Evolutionary conservation across 2,888 invertebrate genomes (phyloP), one percentile per base, ranked within the genome.

Genomic region (Chrysina gloriosa): DNA sequence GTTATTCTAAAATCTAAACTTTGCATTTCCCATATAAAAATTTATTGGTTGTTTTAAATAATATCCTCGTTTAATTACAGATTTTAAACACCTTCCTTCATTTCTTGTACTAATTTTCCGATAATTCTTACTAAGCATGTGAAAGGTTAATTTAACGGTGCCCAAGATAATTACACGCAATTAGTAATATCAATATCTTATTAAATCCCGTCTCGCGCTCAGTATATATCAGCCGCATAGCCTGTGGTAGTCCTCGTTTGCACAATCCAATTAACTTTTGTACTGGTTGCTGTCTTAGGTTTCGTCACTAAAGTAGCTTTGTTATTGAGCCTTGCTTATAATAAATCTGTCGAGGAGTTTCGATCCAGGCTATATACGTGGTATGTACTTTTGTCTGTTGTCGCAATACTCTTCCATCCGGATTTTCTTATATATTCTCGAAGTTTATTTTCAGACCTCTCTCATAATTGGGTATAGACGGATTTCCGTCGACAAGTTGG

Each of bases 261-360:
- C 19, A 16, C 7, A 16, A 31, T 31, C 31, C n/a, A n/a, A 31
- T 31, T 45, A 21, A 19, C 19, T 45, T 7, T 45, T 45, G 16
- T 16, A 7, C 19, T 45, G 19, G 1, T 7, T 19, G 19, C 19
- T 45, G 19, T 21, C 45, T 45, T 45, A 19, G 19, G 21, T 21
- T 9, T 3, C 14, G 42, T 6, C 16, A 54, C 19, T 21, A 54
- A 34, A 54, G 34, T 27, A 50, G 47, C 47, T 36, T 36, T 34
- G 34, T 56, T 36, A 23, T 21, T 11, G 56, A 36, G 21, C 34
- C 14, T 56, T 36, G 36, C n/a, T 27, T 27, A n/a, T 25, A 36
- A 42, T 25, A 61, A 61, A 61, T 61, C 27, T 61, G 29, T 61
- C 27, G 16, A 5, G 23, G 9, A 27, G 14, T 16, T 42, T 42